Conservation (phyloP, 2,888 invertebrate genomes). For the Eurytoma adleriae region DNA sequence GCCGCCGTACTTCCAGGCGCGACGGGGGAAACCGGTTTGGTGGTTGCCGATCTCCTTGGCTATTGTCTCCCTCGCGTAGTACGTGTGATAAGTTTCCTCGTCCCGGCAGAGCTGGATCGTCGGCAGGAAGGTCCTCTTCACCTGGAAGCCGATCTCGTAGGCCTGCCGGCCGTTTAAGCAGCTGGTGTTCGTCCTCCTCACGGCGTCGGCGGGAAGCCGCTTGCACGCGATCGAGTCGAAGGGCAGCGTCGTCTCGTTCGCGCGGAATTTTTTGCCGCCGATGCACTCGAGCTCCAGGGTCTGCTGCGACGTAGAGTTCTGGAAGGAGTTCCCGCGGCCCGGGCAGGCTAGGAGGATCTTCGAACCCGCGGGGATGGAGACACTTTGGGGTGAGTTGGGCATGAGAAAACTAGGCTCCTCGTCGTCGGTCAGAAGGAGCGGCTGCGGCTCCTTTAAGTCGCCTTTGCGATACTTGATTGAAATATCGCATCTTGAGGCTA, state of each 20-base stretch:
- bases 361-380: slow-evolving; percentile 60
- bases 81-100: slow-evolving; percentile 70
- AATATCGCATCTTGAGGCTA: slow-evolving; percentile 74
- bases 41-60: slow-evolving; percentile 59
- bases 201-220: slow-evolving; percentile 65
- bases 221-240: slow-evolving; percentile 70
- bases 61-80: slow-evolving; percentile 70
- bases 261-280: slow-evolving; percentile 59
- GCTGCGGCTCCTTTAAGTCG: slow-evolving; percentile 79
- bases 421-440: slow-evolving; percentile 77
- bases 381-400: slow-evolving; percentile 60
- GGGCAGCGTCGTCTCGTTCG: slow-evolving; percentile 55
- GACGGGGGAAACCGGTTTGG: slow-evolving; percentile 69
- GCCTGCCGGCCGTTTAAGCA: slow-evolving; percentile 68
- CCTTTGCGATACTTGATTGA: slow-evolving; percentile 73
- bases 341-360: slow-evolving; percentile 66
- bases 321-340: slow-evolving; percentile 63
- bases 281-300: slow-evolving; percentile 60
- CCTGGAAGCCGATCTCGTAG: slow-evolving; percentile 74
- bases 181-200: slow-evolving; percentile 51
- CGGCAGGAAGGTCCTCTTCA: slow-evolving; percentile 67
- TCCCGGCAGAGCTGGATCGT: slow-evolving; percentile 75
- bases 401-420: slow-evolving; percentile 59
- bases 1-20: slow-evolving; percentile 67
- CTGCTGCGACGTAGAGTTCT: slow-evolving; percentile 43